phyloP scores from a whole-genome alignment of 2,113 vertebrate species.

The Lasiurus cinereus region DNA sequence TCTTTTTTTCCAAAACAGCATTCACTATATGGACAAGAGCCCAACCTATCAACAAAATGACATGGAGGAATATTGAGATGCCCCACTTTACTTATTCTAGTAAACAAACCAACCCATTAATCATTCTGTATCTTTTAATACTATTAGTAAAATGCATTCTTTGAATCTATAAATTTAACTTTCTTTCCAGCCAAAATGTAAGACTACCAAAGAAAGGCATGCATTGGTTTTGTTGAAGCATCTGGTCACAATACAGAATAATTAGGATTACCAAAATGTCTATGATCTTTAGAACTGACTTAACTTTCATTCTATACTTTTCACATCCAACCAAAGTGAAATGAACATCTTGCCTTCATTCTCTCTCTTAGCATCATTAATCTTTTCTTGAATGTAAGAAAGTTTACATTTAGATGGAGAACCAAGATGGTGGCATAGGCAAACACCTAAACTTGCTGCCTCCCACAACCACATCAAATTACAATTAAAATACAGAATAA shows the following conservation, averaged over 20 bases:
- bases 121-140: background rate
- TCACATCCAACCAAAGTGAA: background rate
- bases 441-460: no score
- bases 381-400: background rate
- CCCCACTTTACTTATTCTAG: conserved; percentile 20
- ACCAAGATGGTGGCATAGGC: no score
- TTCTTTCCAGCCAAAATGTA: background rate
- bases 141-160: conserved; percentile 6
- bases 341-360: background rate
- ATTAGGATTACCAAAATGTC: background rate
- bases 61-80: background rate
- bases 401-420: background rate
- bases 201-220: background rate
- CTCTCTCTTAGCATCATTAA: background rate
- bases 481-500: no score
- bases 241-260: background rate
- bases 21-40: background rate
- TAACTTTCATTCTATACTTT: background rate
- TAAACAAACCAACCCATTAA: conserved; percentile 14
- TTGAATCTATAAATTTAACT: background rate
- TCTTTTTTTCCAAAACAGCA: background rate
- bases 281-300: background rate
- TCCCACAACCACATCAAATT: no score
- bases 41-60: conserved; percentile 34
- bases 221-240: background rate